Percentiles rank a stretch among this genome's conserved stretches.
These are phyloP conservation scores for Mycalesis mineus DNA, from an alignment of 2,888 invertebrate species.

Conservation along the genomic window DNA sequence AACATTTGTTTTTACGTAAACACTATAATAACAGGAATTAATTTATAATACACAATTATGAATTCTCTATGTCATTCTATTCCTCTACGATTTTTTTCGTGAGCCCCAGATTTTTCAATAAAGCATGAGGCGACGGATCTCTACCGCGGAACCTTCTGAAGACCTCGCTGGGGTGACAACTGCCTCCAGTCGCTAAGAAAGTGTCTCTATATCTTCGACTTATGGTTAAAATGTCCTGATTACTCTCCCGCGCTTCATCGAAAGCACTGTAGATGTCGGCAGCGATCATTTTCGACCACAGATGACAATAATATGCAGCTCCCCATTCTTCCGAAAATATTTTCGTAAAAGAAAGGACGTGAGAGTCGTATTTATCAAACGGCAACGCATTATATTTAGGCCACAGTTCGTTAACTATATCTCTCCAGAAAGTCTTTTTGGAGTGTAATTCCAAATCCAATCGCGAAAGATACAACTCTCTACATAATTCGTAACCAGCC, in stretches of 20 bases:
- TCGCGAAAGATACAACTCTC: slow-evolving; percentile 87
- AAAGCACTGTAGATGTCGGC: slow-evolving; percentile 94
- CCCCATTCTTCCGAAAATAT: slow-evolving; percentile 91
- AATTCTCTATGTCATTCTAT: slow-evolving; percentile 35
- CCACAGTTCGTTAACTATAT: slow-evolving; percentile 87
- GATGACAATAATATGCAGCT: slow-evolving; percentile 89
- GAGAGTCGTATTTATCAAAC: slow-evolving; percentile 87
- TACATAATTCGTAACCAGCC: slow-evolving; percentile 87
- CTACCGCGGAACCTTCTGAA: slow-evolving; percentile 94
- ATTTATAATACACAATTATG: slow-evolving; percentile 38
- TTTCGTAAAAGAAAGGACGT: slow-evolving; percentile 89
- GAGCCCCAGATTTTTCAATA: slow-evolving; percentile 82
- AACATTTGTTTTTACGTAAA: slow-evolving; percentile 35
- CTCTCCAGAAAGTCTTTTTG: slow-evolving; percentile 88
- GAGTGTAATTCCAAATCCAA: slow-evolving; percentile 91
- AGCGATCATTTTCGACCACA: slow-evolving; percentile 93
- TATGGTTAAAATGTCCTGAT: slow-evolving; percentile 75
- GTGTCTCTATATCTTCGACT: slow-evolving; percentile 88
- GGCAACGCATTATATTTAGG: slow-evolving; percentile 87
- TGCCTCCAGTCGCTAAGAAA: slow-evolving; percentile 89
- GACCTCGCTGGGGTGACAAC: slow-evolving; percentile 88
- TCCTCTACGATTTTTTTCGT: slow-evolving; percentile 58
- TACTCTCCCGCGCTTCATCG: slow-evolving; percentile 79
- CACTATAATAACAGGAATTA: slow-evolving; percentile 48
- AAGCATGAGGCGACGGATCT: slow-evolving; percentile 91